Conservation (phyloP, 2,888 invertebrate species). For the Creontiades dilutus region DNA sequence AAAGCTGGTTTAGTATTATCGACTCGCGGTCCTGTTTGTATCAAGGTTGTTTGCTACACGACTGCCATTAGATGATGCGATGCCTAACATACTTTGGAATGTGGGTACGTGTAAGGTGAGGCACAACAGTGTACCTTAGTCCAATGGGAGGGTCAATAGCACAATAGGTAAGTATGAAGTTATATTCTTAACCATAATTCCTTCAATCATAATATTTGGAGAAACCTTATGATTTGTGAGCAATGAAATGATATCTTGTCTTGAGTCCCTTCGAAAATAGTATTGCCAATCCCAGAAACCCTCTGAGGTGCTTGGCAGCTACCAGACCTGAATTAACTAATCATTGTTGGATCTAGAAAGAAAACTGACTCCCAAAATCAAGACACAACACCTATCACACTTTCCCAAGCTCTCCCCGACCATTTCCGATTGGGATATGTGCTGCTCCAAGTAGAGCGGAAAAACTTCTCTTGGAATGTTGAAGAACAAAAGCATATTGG, state of each 20-base stretch:
- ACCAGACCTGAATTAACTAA: slow-evolving; percentile 11
- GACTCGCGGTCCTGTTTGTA: too few species aligned
- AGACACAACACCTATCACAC: slow-evolving; percentile 47
- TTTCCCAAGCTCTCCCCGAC: neutral
- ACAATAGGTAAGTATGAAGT: neutral
- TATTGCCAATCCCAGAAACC: slow-evolving; percentile 45
- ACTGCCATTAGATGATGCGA: too few species aligned
- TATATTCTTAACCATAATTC: neutral
- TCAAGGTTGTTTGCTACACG: too few species aligned
- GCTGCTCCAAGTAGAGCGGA: slow-evolving; percentile 59
- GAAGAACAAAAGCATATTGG: neutral
- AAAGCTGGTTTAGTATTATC: too few species aligned
- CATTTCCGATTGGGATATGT: neutral
- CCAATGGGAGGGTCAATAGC: neutral
- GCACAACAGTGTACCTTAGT: neutral
- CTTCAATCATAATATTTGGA: neutral
- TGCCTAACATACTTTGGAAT: too few species aligned
- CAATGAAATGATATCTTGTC: neutral
- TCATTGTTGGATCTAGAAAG: slow-evolving; percentile 41
- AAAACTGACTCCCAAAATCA: slow-evolving; percentile 60
- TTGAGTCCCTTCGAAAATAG: neutral
- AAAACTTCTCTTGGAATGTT: neutral
- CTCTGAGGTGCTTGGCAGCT: neutral
- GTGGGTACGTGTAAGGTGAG: too few species aligned
- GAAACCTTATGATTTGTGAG: neutral